Percentiles rank a stretch among this genome's conserved stretches.
These are phyloP conservation scores for Cantharis lateralis DNA, from an alignment of 2,888 invertebrate species.

Conservation along the genomic window DNA sequence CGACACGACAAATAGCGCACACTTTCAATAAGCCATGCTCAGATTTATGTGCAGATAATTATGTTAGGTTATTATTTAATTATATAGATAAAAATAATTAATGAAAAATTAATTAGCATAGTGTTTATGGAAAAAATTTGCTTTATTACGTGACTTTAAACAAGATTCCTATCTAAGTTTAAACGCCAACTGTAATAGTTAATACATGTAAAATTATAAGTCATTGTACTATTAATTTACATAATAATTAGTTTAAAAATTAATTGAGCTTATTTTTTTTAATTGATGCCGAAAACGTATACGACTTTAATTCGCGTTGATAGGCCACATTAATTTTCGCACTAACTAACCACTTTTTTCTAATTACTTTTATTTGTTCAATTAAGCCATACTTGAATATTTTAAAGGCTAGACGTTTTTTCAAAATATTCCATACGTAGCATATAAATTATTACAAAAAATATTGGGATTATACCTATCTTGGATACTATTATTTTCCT, in stretches of 20 bases:
- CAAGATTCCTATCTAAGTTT: slow-evolving; percentile 1
- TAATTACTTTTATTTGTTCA: not conserved
- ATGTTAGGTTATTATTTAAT: not conserved
- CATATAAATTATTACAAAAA: too few relatives aligned
- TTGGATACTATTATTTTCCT: too few relatives aligned
- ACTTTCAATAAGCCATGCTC: not conserved
- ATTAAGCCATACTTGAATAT: not conserved
- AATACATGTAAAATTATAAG: not conserved
- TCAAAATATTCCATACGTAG: not conserved
- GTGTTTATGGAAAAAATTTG: not conserved
- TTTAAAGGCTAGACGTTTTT: not conserved
- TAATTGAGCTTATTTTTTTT: not conserved
- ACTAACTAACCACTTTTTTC: not conserved
- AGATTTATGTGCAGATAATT: not conserved
- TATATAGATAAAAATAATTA: slow-evolving; percentile 4
- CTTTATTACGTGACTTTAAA: slow-evolving; percentile 2
- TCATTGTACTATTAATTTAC: not conserved
- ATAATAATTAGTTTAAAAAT: not conserved
- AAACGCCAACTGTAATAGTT: slow-evolving; percentile 2
- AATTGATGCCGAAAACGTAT: not conserved
- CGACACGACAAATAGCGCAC: not conserved
- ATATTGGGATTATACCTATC: too few relatives aligned
- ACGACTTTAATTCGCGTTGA: not conserved
- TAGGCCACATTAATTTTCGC: not conserved
- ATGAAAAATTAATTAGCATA: slow-evolving; percentile 2